Evolutionary conservation across 2,888 invertebrate species (phyloP).

Genomic region (Agrochola macilenta): DNA sequence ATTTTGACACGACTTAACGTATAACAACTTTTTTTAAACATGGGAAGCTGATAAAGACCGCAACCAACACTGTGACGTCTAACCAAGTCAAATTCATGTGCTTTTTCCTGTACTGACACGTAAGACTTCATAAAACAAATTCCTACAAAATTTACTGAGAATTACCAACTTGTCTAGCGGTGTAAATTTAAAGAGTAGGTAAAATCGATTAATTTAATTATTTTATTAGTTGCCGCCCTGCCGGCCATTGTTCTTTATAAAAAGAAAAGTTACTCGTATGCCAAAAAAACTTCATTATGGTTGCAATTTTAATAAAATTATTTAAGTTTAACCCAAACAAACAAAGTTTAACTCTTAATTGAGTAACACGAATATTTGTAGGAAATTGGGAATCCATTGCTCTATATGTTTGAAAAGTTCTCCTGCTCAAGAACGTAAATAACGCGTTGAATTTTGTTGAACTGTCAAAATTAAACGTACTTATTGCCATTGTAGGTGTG

Average conservation of each 20-base stretch:
- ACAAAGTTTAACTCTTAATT: no score
- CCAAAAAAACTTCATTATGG: no score
- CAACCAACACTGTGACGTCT: constrained; percentile 33
- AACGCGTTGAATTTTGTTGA: no score
- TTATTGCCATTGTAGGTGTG: no score
- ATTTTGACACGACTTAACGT: not conserved
- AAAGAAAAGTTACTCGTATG: not conserved
- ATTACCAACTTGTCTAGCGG: not conserved
- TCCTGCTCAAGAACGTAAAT: no score
- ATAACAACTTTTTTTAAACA: not conserved
- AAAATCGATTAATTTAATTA: not conserved
- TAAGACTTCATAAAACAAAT: constrained; percentile 5
- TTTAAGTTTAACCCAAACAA: not conserved
- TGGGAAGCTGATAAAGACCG: not conserved
- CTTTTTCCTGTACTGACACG: constrained; percentile 29
- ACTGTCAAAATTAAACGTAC: no score
- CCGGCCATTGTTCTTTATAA: not conserved
- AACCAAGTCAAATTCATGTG: constrained; percentile 2
- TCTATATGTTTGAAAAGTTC: no score
- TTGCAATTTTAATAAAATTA: not conserved
- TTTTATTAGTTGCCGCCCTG: not conserved
- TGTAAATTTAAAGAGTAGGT: not conserved
- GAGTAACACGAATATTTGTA: no score
- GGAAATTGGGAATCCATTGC: no score
- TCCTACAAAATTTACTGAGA: constrained; percentile 12